Conservation (phyloP, 2,113 vertebrate species). For the Rhadina sibilatrix region DNA sequence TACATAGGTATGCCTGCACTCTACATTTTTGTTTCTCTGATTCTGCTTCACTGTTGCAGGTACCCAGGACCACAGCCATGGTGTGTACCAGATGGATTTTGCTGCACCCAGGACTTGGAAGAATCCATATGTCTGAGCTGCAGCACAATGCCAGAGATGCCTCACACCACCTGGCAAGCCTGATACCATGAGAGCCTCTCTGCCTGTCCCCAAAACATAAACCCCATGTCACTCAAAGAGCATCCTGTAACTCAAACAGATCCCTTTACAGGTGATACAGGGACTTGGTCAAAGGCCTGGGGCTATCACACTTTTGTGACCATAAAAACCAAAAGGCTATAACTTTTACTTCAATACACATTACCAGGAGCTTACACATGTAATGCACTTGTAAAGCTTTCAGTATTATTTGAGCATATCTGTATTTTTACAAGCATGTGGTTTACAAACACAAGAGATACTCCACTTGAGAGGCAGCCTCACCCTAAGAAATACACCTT, state of each 20-base stretch:
- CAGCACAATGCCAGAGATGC: not conserved
- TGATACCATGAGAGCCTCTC: rapidly evolving
- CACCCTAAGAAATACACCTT: not conserved
- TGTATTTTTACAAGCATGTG: not conserved
- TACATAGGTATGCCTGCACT: not conserved
- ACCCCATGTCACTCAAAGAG: not conserved
- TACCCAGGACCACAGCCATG: not conserved
- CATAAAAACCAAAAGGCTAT: not conserved
- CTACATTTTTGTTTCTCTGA: not conserved
- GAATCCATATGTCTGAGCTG: not conserved
- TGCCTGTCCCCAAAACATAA: not conserved
- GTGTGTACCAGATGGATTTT: not conserved
- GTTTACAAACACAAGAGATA: not conserved
- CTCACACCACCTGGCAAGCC: not conserved
- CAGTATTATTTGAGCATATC: not conserved
- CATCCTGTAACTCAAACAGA: not conserved
- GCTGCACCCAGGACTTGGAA: not conserved
- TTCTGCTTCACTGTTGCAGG: not conserved
- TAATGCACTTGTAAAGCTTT: not conserved
- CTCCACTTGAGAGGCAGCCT: not conserved
- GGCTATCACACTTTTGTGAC: not conserved
- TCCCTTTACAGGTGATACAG: not conserved
- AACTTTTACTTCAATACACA: not conserved
- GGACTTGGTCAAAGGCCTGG: not conserved
- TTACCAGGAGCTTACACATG: not conserved